These are phyloP conservation scores for Pediacus dermestoides DNA, from an alignment of 2,888 invertebrate genomes.

Conservation along the genomic window DNA sequence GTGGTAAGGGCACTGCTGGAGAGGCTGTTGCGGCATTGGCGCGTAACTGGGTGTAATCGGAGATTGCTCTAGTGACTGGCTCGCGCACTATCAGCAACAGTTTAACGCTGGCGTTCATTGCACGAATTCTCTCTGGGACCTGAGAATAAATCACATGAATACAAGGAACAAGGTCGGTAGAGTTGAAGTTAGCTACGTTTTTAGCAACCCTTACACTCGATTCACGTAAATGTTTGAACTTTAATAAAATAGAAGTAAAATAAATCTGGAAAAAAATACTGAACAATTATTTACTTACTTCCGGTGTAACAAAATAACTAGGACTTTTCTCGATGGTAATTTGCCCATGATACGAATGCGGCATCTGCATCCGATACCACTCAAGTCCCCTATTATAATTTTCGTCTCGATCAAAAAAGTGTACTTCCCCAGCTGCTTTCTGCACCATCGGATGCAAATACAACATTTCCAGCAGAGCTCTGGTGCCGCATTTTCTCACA, in stretches of 20 bases:
- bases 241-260: too few species aligned
- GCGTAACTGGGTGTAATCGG: slow-evolving; percentile 92
- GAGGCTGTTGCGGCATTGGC: slow-evolving; percentile 77
- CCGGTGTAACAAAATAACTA: slow-evolving; percentile 93
- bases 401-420: slow-evolving; percentile 94
- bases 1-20: slow-evolving; percentile 52
- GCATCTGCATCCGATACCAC: slow-evolving; percentile 95
- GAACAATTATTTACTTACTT: slow-evolving; percentile 61
- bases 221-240: too few species aligned
- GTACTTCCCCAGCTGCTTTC: slow-evolving; percentile 91
- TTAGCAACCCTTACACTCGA: too few species aligned
- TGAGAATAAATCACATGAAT: slow-evolving; percentile 40
- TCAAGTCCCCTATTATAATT: slow-evolving; percentile 89
- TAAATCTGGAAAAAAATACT: not conserved
- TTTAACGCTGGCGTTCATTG: slow-evolving; percentile 91
- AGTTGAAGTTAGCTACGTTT: too few species aligned
- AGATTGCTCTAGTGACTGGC: slow-evolving; percentile 92
- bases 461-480: slow-evolving; percentile 94
- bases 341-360: slow-evolving; percentile 85
- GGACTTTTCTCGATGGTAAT: slow-evolving; percentile 97
- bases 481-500: slow-evolving; percentile 93
- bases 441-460: slow-evolving; percentile 90
- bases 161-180: too few species aligned
- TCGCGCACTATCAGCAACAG: slow-evolving; percentile 91
- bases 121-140: slow-evolving; percentile 89